Conservation (phyloP, 2,888 invertebrate genomes). For the Trissonchulus latispiculum region DNA sequence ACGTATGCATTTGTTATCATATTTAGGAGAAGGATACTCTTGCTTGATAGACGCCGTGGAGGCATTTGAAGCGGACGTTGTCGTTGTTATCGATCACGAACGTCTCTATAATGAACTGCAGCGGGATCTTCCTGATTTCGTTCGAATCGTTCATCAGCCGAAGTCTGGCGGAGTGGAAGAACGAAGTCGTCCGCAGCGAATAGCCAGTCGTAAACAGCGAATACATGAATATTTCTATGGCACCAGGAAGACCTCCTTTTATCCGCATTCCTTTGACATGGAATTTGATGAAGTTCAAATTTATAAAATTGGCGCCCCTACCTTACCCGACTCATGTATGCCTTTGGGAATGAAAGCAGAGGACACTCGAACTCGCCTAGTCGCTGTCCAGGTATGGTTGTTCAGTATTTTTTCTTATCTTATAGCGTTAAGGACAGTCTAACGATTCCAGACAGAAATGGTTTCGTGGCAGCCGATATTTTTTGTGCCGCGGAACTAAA, state of each 20-base stretch:
- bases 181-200: slow-evolving; percentile 29
- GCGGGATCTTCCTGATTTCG: slow-evolving; percentile 81
- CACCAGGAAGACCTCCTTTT: slow-evolving; percentile 65
- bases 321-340: slow-evolving; percentile 87
- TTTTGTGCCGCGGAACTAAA: too few relatives aligned
- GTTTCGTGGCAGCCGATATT: too few relatives aligned
- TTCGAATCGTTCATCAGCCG: slow-evolving; percentile 78
- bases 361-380: slow-evolving; percentile 76
- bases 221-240: slow-evolving; percentile 85
- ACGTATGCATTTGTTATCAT: too few relatives aligned
- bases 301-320: slow-evolving; percentile 54
- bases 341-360: slow-evolving; percentile 87
- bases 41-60: slow-evolving; percentile 70
- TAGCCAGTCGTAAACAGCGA: slow-evolving; percentile 27
- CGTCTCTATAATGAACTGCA: slow-evolving; percentile 84
- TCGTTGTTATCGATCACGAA: slow-evolving; percentile 90
- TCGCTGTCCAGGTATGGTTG: slow-evolving; percentile 62
- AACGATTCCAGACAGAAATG: too few relatives aligned
- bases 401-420: slow-evolving; percentile 22
- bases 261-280: slow-evolving; percentile 55
- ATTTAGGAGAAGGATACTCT: slow-evolving; percentile 29
- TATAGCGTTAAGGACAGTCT: too few relatives aligned
- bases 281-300: slow-evolving; percentile 75
- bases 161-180: slow-evolving; percentile 81
- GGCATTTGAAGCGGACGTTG: slow-evolving; percentile 88